These are phyloP conservation scores for Mesocricetus auratus DNA, from an alignment of 2,113 vertebrate species.

Conservation along the genomic window DNA sequence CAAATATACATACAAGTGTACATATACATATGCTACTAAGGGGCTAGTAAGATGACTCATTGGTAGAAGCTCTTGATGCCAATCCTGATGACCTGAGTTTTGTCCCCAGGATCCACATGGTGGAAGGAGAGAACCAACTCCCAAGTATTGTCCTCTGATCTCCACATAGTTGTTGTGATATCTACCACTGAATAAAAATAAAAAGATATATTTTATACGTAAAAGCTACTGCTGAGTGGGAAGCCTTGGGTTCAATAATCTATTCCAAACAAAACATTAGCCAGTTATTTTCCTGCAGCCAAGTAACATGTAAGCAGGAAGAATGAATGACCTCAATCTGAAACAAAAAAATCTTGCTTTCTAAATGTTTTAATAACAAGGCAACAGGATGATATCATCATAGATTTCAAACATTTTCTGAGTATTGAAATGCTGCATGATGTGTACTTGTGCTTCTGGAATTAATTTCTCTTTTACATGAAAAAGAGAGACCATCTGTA, in stretches of 20 bases:
- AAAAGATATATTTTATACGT: background rate
- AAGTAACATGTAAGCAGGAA: constrained; percentile 9
- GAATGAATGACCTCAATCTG: background rate
- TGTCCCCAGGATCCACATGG: background rate
- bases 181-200: background rate
- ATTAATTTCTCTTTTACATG: constrained; percentile 79
- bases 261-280: background rate
- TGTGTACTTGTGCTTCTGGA: constrained; percentile 67
- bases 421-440: constrained; percentile 25
- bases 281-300: background rate
- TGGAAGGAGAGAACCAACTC: background rate
- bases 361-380: constrained; percentile 68
- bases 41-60: background rate
- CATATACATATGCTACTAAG: background rate
- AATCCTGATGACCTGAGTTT: background rate
- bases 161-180: background rate
- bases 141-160: background rate
- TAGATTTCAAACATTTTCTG: constrained; percentile 46
- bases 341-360: background rate
- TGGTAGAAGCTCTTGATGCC: background rate
- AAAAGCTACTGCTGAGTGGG: background rate
- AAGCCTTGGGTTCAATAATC: background rate
- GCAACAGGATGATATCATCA: constrained; percentile 7
- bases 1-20: background rate
- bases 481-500: constrained; percentile 78